Percentiles rank a stretch among this genome's conserved stretches.
Evolutionary conservation across 1,140 invertebrate species (phyloP).

Genomic region (Episyrphus balteatus): DNA sequence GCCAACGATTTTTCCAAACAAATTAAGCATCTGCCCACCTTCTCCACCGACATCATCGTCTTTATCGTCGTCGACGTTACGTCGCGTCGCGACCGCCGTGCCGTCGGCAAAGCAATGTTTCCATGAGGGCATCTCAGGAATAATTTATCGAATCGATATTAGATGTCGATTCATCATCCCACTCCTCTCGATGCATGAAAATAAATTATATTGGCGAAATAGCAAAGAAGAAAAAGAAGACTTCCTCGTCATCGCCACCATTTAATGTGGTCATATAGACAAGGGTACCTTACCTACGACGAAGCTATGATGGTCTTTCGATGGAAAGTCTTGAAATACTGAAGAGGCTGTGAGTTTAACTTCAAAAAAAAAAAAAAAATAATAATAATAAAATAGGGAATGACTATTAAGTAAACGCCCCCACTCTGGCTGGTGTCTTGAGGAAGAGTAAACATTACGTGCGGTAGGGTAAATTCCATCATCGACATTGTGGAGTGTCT

Average conservation of each 20-base stretch:
- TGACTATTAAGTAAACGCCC: no score
- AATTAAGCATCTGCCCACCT: neutral
- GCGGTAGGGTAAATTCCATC: no score
- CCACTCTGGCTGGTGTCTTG: no score
- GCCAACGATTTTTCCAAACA: neutral
- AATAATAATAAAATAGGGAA: no score
- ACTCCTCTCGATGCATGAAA: constrained; percentile 45
- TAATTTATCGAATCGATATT: neutral
- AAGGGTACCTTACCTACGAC: constrained; percentile 58
- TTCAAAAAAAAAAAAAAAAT: no score
- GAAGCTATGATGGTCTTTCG: constrained; percentile 53
- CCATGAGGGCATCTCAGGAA: constrained; percentile 2
- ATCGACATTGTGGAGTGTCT: no score
- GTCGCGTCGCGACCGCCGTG: neutral
- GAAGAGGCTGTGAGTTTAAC: no score
- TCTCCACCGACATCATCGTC: constrained; percentile 4
- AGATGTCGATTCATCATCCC: constrained; percentile 14
- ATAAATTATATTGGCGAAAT: constrained; percentile 51
- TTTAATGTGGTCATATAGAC: constrained; percentile 48
- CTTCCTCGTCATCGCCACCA: constrained; percentile 51
- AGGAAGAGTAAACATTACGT: no score
- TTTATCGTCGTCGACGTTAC: neutral
- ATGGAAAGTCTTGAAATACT: constrained; percentile 23
- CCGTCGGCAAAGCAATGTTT: no score
- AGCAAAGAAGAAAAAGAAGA: constrained; percentile 52